These are phyloP conservation scores for Pelmatolapia mariae DNA, from an alignment of 2,113 vertebrate genomes.

Conservation along the genomic window DNA sequence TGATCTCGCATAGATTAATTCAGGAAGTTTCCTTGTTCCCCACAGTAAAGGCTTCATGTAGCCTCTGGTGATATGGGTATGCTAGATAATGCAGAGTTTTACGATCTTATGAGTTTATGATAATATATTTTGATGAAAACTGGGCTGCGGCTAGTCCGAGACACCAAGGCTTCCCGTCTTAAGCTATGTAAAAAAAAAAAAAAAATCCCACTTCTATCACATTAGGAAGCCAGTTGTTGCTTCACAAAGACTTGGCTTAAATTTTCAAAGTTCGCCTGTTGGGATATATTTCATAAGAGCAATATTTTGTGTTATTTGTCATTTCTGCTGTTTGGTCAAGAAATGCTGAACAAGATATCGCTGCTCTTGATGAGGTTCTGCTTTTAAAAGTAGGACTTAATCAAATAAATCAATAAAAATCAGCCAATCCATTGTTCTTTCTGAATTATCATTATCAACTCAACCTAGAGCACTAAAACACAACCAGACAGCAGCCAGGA, in stretches of 20 bases:
- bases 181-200: not conserved
- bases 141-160: rapidly evolving
- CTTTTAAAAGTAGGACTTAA: not conserved
- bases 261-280: not conserved
- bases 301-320: not conserved
- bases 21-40: not conserved
- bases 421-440: not conserved
- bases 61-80: not conserved
- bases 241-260: not conserved
- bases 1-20: conserved; percentile 22
- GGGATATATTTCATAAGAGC: not conserved
- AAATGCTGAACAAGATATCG: not conserved
- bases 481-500: not conserved
- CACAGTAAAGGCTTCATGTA: not conserved
- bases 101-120: not conserved
- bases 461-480: not conserved
- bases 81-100: not conserved
- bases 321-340: not conserved
- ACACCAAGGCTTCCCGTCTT: not conserved
- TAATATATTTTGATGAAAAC: not conserved
- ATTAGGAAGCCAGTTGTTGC: not conserved
- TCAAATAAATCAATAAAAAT: not conserved
- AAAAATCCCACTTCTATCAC: not conserved
- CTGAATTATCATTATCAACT: not conserved
- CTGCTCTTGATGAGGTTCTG: not conserved